Base-by-base conservation (phyloP, 2,888 invertebrate genomes). In the Drosophila melanosoma region DNA sequence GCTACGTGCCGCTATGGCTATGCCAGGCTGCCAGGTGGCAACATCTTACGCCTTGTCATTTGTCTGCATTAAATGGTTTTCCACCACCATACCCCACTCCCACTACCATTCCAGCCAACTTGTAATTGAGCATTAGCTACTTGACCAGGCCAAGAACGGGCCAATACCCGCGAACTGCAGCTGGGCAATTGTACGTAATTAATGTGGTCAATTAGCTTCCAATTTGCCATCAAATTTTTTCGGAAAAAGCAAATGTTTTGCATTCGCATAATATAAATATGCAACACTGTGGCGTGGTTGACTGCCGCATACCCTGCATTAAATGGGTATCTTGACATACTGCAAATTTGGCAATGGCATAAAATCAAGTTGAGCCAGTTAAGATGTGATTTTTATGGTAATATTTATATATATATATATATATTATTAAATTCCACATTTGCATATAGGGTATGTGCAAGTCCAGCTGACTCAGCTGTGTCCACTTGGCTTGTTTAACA, bases 51-150 rank as follows among this genome's bases (percentile, higher is more conserved):
- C 70, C 52, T 65, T 89, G 87, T 87, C 87, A 87, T 87, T 87
- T 87, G 83, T 87, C 87, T 89, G 85, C 87, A 87, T 87, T 87
- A 89, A 64, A 49, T 62, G 60, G 66, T 53, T 70, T 49, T 7
- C 38, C 45, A 12, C 36, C 23, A 15, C 15, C 56, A 8, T 8
- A 11, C 29, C 17, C 26, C 29, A 26, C 26, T 8, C 0, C 33
- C 33, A 20, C 52, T 10, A 4, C 17, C 6, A 6, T 3, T 15
- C 23, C 67, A 62, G 48, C 81, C 77, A 88, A 88, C 86, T 85
- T 85, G 79, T 86, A 86, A 88, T 85, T 86, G 77, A 68, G 70
- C 71, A 80, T 79, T 79, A 80, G 76, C 52, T 45, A 65, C 83
- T 79, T 81, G 76, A 62, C 64, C 78, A 65, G 75, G 23, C 42